Conservation (phyloP, 1,140 invertebrate species). For the Adoxophyes honmai region DNA sequence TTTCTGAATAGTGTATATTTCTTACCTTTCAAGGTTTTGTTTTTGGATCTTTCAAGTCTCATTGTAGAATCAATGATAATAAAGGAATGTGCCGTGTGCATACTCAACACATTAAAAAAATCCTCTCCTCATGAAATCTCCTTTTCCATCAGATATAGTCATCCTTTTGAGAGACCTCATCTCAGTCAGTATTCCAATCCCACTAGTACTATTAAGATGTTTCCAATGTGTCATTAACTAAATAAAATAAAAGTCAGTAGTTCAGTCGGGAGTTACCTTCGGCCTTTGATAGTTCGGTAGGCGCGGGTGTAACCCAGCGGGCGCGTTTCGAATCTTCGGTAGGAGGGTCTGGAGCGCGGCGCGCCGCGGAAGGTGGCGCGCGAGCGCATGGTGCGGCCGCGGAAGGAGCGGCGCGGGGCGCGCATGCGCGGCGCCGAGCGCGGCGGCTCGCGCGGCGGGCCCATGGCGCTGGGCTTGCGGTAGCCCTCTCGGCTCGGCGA, state of each 20-base stretch:
- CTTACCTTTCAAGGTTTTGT: no score
- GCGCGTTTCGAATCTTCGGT: constrained; percentile 58
- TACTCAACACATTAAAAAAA: no score
- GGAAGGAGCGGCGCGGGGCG: constrained; percentile 67
- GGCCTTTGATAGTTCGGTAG: constrained; percentile 60
- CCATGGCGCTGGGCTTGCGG: constrained; percentile 69
- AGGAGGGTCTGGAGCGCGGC: constrained; percentile 53
- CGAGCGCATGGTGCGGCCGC: constrained; percentile 64
- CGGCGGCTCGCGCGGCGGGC: constrained; percentile 63
- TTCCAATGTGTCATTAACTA: constrained; percentile 23
- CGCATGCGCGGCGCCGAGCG: constrained; percentile 45
- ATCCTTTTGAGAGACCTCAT: background rate
- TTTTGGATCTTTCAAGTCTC: no score
- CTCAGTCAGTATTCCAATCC: constrained; percentile 1
- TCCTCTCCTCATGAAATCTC: no score
- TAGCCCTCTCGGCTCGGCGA: constrained; percentile 66
- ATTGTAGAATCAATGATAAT: no score
- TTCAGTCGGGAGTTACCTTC: constrained; percentile 55
- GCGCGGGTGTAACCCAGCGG: constrained; percentile 59
- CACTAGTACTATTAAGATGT: background rate
- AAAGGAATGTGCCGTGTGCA: no score
- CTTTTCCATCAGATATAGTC: no score
- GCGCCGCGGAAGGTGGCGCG: constrained; percentile 65
- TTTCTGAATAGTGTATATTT: no score
- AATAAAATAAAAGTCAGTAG: constrained; percentile 36